Evolutionary conservation across 2,888 invertebrate genomes (phyloP).

Genomic region (Mythimna impura): DNA sequence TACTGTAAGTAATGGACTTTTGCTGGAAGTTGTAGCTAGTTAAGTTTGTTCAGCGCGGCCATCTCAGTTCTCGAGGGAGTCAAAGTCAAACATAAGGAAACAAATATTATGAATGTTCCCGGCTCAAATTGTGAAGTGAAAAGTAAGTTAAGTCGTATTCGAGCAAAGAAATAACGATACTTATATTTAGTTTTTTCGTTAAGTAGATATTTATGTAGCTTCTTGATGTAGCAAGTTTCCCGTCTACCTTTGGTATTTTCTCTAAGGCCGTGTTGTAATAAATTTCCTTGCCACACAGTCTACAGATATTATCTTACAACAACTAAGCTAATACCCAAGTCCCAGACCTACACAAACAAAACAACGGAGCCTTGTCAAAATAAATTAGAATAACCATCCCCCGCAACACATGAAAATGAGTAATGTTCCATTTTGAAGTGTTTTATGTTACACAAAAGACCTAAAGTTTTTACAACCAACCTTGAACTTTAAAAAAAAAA

Average conservation of each 20-base stretch:
- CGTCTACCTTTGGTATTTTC: conserved; percentile 20
- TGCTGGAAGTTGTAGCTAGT: conserved; percentile 45
- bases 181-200: conserved; percentile 20
- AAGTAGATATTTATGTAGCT: conserved; percentile 23
- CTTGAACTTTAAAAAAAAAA: conserved; percentile 48
- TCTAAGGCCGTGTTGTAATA: conserved; percentile 11
- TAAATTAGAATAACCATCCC: conserved; percentile 50
- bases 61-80: conserved; percentile 43
- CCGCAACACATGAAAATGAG: conserved; percentile 48
- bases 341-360: conserved; percentile 50
- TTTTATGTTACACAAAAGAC: conserved; percentile 47
- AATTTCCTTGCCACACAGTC: conserved; percentile 29
- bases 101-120: conserved; percentile 61
- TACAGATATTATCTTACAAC: conserved; percentile 51
- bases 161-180: conserved; percentile 27
- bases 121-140: conserved; percentile 56
- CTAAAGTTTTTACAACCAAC: conserved; percentile 41
- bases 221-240: conserved; percentile 19
- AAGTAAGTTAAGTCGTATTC: conserved; percentile 48
- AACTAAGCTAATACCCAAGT: conserved; percentile 45
- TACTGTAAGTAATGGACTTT: conserved; percentile 46
- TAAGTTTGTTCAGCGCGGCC: conserved; percentile 47
- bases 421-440: conserved; percentile 36
- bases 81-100: conserved; percentile 63
- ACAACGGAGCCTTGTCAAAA: conserved; percentile 55